These are phyloP conservation scores for Abscondita cerata DNA, from an alignment of 2,888 invertebrate species.

Conservation along the genomic window DNA sequence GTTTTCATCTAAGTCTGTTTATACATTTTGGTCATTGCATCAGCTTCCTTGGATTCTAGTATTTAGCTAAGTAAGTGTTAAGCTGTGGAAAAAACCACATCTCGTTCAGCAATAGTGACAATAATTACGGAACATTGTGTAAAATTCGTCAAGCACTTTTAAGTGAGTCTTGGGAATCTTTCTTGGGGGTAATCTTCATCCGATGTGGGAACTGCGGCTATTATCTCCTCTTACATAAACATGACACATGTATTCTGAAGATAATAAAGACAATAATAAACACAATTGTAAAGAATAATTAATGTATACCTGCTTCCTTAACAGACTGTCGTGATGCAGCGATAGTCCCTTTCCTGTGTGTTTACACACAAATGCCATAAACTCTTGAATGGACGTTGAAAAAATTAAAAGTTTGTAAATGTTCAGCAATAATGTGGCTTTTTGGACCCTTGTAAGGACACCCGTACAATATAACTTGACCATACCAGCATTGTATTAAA, in stretches of 20 bases:
- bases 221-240: conserved; percentile 94
- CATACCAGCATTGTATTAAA: conserved; percentile 65
- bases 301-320: conserved; percentile 93
- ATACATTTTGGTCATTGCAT: conserved; percentile 98
- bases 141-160: conserved; percentile 94
- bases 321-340: conserved; percentile 87
- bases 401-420: conserved; percentile 92
- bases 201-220: conserved; percentile 90
- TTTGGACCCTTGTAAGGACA: conserved; percentile 79
- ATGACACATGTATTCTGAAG: conserved; percentile 96
- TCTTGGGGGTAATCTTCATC: conserved; percentile 99
- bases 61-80: conserved; percentile 76
- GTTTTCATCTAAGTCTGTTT: conserved; percentile 97
- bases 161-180: too few relatives aligned
- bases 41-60: conserved; percentile 98
- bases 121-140: too few relatives aligned
- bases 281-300: too few relatives aligned
- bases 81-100: conserved; percentile 72
- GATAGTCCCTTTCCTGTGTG: conserved; percentile 92
- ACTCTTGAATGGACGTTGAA: conserved; percentile 98
- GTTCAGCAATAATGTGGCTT: conserved; percentile 82
- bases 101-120: conserved; percentile 75
- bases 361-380: conserved; percentile 96
- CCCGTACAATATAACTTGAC: conserved; percentile 84
- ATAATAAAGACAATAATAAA: too few relatives aligned